Evolutionary conservation across 2,797 vertebrate genomes (phyloP).

Genomic region (Bryconaethiops microstoma): DNA sequence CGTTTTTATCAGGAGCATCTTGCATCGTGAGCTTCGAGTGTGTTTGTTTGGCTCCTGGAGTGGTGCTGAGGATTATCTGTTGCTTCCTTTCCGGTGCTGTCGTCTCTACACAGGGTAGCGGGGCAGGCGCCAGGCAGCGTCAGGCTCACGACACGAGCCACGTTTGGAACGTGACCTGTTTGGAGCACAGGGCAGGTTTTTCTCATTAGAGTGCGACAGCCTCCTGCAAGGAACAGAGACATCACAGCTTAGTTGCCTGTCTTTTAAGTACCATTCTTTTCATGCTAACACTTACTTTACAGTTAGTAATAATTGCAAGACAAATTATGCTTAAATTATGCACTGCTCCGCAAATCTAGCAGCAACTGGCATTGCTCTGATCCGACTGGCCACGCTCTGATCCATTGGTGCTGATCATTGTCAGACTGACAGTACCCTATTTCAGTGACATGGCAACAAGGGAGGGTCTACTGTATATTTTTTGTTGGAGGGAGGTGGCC

Average conservation of each 20-base stretch:
- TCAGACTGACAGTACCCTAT: too few species aligned
- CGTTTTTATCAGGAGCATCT: conserved; percentile 1
- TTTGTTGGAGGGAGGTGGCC: too few species aligned
- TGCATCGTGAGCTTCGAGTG: conserved; percentile 38
- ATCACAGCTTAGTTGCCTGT: neutral
- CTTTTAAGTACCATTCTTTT: neutral
- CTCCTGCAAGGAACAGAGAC: neutral
- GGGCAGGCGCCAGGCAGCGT: conserved; percentile 3
- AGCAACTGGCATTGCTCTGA: too few species aligned
- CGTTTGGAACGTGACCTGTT: neutral
- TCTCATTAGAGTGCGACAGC: conserved; percentile 31
- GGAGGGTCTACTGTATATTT: too few species aligned
- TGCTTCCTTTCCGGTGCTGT: neutral
- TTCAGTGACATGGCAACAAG: too few species aligned
- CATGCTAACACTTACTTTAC: neutral
- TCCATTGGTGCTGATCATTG: too few species aligned
- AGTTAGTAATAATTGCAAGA: too few species aligned
- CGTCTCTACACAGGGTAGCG: neutral
- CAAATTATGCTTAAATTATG: too few species aligned
- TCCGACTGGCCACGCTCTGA: too few species aligned
- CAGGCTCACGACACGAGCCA: neutral
- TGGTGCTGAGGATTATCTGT: conserved; percentile 36
- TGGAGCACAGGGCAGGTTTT: conserved; percentile 24
- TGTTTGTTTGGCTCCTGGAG: conserved; percentile 56
- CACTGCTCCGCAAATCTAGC: too few species aligned